Evolutionary conservation across 2,113 vertebrate species (phyloP).

Genomic region (Mus spicilegus): DNA sequence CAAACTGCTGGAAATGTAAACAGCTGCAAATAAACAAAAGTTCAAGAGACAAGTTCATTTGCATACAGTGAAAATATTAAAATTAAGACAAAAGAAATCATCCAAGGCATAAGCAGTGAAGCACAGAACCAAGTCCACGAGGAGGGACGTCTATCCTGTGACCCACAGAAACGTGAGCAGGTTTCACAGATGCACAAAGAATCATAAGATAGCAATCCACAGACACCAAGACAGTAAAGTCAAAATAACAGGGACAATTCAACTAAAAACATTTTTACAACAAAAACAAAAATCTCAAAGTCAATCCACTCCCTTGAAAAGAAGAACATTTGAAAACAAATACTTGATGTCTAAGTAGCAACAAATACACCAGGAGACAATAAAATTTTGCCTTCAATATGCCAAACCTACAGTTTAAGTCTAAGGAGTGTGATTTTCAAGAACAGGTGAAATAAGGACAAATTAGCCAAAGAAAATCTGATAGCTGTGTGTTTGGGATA

Average conservation of each 20-base stretch:
- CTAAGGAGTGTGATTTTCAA: background rate
- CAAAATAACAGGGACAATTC: background rate
- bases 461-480: background rate
- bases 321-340: background rate
- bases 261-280: background rate
- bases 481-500: too few species aligned
- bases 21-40: background rate
- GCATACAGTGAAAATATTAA: background rate
- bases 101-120: background rate
- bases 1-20: background rate
- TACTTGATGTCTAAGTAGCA: background rate
- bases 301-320: background rate
- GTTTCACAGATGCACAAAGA: background rate
- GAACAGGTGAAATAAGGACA: background rate
- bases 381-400: background rate
- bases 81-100: constrained; percentile 9
- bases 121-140: background rate
- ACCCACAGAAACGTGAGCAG: background rate
- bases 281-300: background rate
- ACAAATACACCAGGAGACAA: background rate
- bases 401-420: constrained; percentile 4
- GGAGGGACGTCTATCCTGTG: background rate
- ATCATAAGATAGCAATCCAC: background rate
- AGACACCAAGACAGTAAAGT: constrained; percentile 38
- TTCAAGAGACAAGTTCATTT: background rate